phyloP scores from a whole-genome alignment of 1,140 invertebrate species.

The Pollicipes pollicipes region DNA sequence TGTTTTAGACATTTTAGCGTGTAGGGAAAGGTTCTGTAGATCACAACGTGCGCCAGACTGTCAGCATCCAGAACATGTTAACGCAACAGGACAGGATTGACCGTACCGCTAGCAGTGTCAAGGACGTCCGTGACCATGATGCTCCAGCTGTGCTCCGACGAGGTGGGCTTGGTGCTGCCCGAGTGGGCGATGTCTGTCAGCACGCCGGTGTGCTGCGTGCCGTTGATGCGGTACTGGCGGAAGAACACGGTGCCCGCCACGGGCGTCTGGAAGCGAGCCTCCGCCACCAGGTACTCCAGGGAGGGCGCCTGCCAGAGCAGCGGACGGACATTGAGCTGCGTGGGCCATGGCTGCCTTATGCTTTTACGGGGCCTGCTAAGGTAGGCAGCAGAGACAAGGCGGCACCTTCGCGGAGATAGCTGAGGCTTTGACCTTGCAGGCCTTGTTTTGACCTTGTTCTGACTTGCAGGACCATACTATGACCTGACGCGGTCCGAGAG shows the following conservation, averaged over 20 bases:
- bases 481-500: too few species aligned
- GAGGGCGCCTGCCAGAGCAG: conserved; percentile 40
- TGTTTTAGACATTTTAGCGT: too few species aligned
- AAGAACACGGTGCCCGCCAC: conserved; percentile 65
- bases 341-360: conserved; percentile 10
- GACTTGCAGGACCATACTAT: too few species aligned
- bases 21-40: too few species aligned
- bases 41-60: too few species aligned
- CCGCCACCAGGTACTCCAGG: conserved; percentile 43
- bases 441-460: too few species aligned
- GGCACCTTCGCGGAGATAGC: background rate
- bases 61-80: too few species aligned
- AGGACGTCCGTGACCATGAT: conserved; percentile 77
- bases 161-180: conserved; percentile 26
- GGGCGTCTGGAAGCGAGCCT: conserved; percentile 57
- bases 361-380: too few species aligned
- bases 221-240: conserved; percentile 42
- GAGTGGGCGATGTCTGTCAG: conserved; percentile 40
- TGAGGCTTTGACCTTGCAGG: background rate
- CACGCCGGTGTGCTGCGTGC: conserved; percentile 45
- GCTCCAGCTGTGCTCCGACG: conserved; percentile 66
- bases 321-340: background rate
- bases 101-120: conserved; percentile 48
- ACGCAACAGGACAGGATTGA: too few species aligned
- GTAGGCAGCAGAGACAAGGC: too few species aligned